Evolutionary conservation across 2,797 vertebrate genomes (phyloP).

Genomic region (Chaenodraco wilsoni): DNA sequence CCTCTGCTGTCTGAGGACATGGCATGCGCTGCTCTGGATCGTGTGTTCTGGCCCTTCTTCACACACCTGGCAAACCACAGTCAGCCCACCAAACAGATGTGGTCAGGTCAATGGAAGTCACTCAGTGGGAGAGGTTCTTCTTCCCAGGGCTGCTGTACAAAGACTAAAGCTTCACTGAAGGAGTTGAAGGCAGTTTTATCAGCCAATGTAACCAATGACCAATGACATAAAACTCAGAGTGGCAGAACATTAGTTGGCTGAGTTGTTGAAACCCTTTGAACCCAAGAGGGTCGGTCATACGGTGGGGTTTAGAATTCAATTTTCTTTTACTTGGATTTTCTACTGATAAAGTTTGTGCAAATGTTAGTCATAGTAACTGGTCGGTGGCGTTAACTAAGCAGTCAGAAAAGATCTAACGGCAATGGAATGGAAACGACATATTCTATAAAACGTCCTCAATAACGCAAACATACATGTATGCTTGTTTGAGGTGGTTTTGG

Average conservation of each 20-base stretch:
- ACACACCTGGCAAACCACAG: constrained; percentile 48
- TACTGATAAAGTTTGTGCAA: constrained; percentile 13
- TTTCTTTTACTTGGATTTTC: constrained; percentile 16
- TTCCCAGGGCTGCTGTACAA: constrained; percentile 8
- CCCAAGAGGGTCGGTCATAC: background rate
- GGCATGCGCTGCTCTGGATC: constrained; percentile 25
- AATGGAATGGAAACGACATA: too few relatives aligned
- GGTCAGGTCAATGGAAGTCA: constrained; percentile 25
- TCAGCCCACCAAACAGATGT: constrained; percentile 27
- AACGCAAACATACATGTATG: too few relatives aligned
- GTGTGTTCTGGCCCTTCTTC: constrained; percentile 46
- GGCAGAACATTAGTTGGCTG: background rate
- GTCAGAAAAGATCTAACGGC: constrained; percentile 17
- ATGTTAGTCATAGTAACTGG: constrained; percentile 18
- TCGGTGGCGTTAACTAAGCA: constrained; percentile 12
- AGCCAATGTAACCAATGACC: constrained; percentile 12
- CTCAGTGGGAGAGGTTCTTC: constrained; percentile 26
- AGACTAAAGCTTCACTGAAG: background rate
- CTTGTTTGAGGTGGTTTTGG: too few relatives aligned
- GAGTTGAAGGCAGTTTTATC: constrained; percentile 12
- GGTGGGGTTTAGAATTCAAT: background rate
- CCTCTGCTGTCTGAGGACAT: constrained; percentile 41
- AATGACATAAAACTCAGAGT: constrained; percentile 8
- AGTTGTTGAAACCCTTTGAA: background rate
- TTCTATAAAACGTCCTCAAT: too few relatives aligned